These are phyloP conservation scores for Suillia variegata DNA, from an alignment of 2,888 invertebrate species.

Conservation along the genomic window DNA sequence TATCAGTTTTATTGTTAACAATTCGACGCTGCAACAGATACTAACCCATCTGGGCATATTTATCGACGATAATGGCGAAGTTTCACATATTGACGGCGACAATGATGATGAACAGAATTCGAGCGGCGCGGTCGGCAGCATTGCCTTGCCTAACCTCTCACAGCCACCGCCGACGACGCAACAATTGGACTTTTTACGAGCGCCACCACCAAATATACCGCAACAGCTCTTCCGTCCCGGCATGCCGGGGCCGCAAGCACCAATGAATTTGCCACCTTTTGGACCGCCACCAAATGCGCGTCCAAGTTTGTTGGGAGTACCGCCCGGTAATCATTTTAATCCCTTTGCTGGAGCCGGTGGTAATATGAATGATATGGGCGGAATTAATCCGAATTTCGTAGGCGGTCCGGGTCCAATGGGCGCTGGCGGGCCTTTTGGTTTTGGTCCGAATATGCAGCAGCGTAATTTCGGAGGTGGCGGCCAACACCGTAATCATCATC, in stretches of 20 bases:
- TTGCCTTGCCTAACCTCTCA: constrained; percentile 45
- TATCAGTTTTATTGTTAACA: constrained; percentile 63
- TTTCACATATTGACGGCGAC: constrained; percentile 45
- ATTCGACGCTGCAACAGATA: constrained; percentile 66
- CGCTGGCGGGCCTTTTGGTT: constrained; percentile 12
- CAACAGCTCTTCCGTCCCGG: constrained; percentile 43
- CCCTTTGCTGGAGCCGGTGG: constrained; percentile 43
- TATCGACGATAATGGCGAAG: constrained; percentile 67
- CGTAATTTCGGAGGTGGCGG: constrained; percentile 24
- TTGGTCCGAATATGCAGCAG: constrained; percentile 10
- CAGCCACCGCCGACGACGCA: constrained; percentile 47
- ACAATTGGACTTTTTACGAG: constrained; percentile 44
- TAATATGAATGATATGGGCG: neutral
- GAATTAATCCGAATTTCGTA: constrained; percentile 27
- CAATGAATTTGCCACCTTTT: constrained; percentile 41
- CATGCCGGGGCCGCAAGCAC: constrained; percentile 13
- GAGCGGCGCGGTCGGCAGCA: constrained; percentile 12
- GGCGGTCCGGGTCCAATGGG: constrained; percentile 22
- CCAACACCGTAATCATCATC: constrained; percentile 27
- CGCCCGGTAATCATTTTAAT: constrained; percentile 53
- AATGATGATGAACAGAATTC: constrained; percentile 17
- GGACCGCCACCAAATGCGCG: constrained; percentile 49
- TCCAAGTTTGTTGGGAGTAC: constrained; percentile 67
- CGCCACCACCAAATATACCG: constrained; percentile 54
- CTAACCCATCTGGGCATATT: constrained; percentile 69